These are phyloP conservation scores for Hippoglossus hippoglossus DNA, from an alignment of 2,797 vertebrate species.

Conservation along the genomic window DNA sequence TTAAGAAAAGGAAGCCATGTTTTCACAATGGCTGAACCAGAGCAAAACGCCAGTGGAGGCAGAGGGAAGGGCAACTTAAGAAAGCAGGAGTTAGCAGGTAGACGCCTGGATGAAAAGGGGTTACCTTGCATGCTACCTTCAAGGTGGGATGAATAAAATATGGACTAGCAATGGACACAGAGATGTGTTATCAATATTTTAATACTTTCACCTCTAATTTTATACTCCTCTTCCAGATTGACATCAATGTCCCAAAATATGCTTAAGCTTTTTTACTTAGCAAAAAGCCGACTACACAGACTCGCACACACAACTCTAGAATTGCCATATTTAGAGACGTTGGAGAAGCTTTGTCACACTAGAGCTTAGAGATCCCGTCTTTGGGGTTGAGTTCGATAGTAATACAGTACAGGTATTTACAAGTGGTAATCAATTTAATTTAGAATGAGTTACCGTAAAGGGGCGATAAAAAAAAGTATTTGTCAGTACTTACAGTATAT, in stretches of 20 bases:
- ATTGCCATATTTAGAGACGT: neutral
- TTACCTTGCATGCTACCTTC: constrained; percentile 89
- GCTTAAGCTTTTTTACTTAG: constrained; percentile 61
- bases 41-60: constrained; percentile 67
- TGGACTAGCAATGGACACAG: constrained; percentile 87
- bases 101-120: constrained; percentile 79
- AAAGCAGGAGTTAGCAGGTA: constrained; percentile 73
- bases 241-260: constrained; percentile 69
- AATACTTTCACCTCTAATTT: constrained; percentile 92
- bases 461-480: neutral
- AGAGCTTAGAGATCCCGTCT: neutral
- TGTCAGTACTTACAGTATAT: constrained; percentile 11
- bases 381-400: neutral
- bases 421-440: neutral
- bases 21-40: constrained; percentile 42
- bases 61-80: constrained; percentile 56
- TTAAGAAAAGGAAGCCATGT: constrained; percentile 38
- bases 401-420: constrained; percentile 10
- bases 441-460: too few relatives aligned
- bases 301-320: neutral
- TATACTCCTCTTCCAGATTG: constrained; percentile 80
- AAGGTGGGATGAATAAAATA: constrained; percentile 96
- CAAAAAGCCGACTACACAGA: constrained; percentile 13
- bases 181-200: constrained; percentile 96
- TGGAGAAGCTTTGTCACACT: neutral